Evolutionary conservation across 2,888 invertebrate genomes (phyloP).

Genomic region (Leucozona laternaria): DNA sequence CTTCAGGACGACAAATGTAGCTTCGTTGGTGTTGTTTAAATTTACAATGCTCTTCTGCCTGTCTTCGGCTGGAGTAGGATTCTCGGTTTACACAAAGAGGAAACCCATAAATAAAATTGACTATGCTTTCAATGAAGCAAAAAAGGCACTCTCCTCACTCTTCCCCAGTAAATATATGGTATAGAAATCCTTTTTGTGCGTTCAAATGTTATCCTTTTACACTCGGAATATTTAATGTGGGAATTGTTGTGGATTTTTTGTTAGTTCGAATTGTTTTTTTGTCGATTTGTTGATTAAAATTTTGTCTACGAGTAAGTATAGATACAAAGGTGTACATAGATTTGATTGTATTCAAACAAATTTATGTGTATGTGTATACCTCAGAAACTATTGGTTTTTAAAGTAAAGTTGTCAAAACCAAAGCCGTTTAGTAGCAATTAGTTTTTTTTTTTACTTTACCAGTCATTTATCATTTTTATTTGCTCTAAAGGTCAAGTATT

Average conservation of each 20-base stretch:
- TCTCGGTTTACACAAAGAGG: not conserved
- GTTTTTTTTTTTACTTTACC: no score
- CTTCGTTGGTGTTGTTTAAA: slow-evolving; percentile 17
- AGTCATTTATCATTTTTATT: no score
- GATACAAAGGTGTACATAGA: no score
- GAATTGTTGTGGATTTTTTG: not conserved
- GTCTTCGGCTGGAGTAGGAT: not conserved
- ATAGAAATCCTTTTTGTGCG: slow-evolving; percentile 60
- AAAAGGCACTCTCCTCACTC: not conserved
- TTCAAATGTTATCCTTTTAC: slow-evolving; percentile 50
- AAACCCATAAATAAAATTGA: slow-evolving; percentile 38
- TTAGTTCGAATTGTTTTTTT: not conserved
- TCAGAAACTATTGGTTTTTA: no score
- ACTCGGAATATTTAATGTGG: slow-evolving; percentile 25
- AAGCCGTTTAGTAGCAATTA: no score
- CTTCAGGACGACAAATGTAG: no score
- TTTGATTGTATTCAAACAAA: no score
- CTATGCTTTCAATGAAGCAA: slow-evolving; percentile 14
- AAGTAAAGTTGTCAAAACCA: no score
- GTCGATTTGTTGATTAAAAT: slow-evolving; percentile 26
- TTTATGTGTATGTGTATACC: no score
- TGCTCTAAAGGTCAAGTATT: no score
- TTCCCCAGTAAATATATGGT: not conserved
- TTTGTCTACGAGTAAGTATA: no score
- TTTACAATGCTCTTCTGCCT: slow-evolving; percentile 25